These are phyloP conservation scores for roundworm (Caenorhabditis elegans) DNA, from an alignment of 1,140 invertebrate genomes.

Conservation along the genomic window DNA sequence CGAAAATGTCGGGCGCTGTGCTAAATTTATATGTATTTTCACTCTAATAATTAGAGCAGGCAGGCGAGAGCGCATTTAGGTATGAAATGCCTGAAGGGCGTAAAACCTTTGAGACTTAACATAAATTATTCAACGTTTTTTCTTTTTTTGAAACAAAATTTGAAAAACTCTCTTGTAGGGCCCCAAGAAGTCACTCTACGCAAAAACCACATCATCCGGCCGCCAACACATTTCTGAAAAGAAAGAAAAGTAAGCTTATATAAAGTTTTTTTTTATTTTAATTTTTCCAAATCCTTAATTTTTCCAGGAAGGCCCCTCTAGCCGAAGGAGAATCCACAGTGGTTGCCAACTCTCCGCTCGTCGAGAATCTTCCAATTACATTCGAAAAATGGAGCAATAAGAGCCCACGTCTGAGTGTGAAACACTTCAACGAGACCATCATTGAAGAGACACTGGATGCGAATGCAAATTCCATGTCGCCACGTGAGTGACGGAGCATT, in stretches of 20 bases:
- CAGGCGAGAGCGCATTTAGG: too few species aligned
- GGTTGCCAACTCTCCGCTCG: constrained; percentile 40
- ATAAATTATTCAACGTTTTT: too few species aligned
- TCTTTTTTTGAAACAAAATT: too few species aligned
- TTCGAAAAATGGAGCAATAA: constrained; percentile 32
- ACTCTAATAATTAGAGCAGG: too few species aligned
- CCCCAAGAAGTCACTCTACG: background rate
- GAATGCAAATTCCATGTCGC: constrained; percentile 32
- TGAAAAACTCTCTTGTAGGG: background rate
- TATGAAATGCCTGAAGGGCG: too few species aligned
- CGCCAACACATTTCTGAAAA: background rate
- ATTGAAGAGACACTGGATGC: constrained; percentile 31
- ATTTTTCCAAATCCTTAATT: too few species aligned
- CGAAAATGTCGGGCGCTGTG: too few species aligned
- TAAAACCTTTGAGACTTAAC: too few species aligned
- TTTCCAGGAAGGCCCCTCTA: constrained; percentile 28
- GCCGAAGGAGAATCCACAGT: constrained; percentile 37
- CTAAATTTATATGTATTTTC: too few species aligned
- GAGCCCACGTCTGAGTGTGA: constrained; percentile 28
- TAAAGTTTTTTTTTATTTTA: too few species aligned
- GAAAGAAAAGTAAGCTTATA: background rate
- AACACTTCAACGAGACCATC: constrained; percentile 21
- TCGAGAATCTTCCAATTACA: constrained; percentile 39
- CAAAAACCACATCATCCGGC: background rate
- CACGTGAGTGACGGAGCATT: background rate